These are phyloP conservation scores for Saturnia japonica DNA, from an alignment of 2,888 invertebrate genomes.

Conservation along the genomic window DNA sequence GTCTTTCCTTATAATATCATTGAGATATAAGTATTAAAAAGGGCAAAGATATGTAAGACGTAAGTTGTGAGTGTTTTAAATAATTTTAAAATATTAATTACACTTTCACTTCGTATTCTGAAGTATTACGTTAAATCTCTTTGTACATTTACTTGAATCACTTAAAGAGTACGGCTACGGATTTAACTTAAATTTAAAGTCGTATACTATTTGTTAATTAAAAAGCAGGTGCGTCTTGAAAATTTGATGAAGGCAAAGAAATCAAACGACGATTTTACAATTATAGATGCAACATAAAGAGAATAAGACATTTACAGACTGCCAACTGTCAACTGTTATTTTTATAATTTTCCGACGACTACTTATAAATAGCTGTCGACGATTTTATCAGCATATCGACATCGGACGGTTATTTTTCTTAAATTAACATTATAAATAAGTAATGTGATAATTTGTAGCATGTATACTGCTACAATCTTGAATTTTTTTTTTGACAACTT, in stretches of 20 bases:
- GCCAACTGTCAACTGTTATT: background rate
- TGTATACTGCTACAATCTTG: too few relatives aligned
- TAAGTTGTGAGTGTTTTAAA: background rate
- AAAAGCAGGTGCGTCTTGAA: slow-evolving; percentile 1
- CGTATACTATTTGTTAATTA: background rate
- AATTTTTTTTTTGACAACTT: too few relatives aligned
- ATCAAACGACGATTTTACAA: background rate
- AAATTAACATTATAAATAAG: too few relatives aligned
- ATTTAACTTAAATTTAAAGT: background rate
- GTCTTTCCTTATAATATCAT: too few relatives aligned
- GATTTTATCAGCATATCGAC: too few relatives aligned
- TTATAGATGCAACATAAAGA: background rate
- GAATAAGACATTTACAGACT: background rate
- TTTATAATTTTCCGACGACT: too few relatives aligned
- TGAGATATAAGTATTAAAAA: background rate
- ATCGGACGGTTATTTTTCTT: too few relatives aligned
- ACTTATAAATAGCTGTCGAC: too few relatives aligned
- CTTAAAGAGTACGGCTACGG: background rate
- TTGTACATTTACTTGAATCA: background rate
- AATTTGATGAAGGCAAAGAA: background rate
- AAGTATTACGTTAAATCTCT: background rate
- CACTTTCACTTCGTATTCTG: background rate
- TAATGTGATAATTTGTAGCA: too few relatives aligned
- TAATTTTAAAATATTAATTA: background rate
- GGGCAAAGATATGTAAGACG: background rate